Evolutionary conservation across 2,797 vertebrate species (phyloP).

Genomic region (Nothura maculosa): DNA sequence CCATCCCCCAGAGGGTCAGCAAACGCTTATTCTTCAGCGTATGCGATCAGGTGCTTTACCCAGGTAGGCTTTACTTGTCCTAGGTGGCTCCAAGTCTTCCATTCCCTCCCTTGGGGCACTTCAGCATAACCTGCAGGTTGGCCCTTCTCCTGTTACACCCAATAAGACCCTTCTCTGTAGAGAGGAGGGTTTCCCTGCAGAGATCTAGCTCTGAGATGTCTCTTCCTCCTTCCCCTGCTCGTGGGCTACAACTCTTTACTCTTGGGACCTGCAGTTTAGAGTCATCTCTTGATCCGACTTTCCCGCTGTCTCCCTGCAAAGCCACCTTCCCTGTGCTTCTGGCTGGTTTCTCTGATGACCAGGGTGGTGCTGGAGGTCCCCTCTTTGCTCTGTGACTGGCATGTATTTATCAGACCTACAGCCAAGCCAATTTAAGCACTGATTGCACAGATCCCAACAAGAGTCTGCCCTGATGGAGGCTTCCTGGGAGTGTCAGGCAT

Average conservation of each 20-base stretch:
- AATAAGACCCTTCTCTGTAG: not conserved
- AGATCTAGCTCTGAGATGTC: not conserved
- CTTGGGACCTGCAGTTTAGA: not conserved
- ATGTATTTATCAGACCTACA: not conserved
- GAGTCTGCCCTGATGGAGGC: not conserved
- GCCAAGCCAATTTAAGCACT: conserved; percentile 7
- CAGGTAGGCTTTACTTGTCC: not conserved
- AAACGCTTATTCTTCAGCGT: not conserved
- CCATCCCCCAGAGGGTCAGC: not conserved
- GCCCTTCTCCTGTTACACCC: not conserved
- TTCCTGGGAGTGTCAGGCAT: not conserved
- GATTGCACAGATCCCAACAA: not conserved
- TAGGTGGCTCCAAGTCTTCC: not conserved
- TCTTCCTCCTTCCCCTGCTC: not conserved
- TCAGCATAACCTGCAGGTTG: not conserved
- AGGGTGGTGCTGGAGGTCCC: not conserved
- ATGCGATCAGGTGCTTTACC: not conserved
- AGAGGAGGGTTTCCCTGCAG: too few relatives aligned
- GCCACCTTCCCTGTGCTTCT: not conserved
- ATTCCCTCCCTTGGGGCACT: not conserved
- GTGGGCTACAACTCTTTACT: not conserved
- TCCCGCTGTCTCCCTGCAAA: not conserved
- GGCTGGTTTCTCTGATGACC: not conserved
- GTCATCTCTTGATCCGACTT: not conserved
- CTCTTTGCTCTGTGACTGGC: conserved; percentile 6